phyloP scores from a whole-genome alignment of 2,888 invertebrate species.

The Idaea dimidiata region DNA sequence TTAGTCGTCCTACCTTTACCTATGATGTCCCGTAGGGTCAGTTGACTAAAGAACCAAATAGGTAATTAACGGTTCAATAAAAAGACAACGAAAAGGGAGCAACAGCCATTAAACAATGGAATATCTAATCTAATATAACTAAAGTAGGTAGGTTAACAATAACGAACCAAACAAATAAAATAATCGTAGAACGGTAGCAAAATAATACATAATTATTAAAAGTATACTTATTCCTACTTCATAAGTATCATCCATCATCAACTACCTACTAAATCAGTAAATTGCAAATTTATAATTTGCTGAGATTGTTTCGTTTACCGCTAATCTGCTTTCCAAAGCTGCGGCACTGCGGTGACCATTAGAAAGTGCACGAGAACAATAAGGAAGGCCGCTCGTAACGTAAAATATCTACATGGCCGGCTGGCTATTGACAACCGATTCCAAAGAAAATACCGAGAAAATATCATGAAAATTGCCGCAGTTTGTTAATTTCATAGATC shows the following conservation, averaged over 20 bases:
- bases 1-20: too few species aligned
- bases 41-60: too few species aligned
- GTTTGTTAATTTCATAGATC: neutral
- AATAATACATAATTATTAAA: too few species aligned
- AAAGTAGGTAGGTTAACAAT: too few species aligned
- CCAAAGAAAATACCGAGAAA: conserved; percentile 17
- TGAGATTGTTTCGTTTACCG: conserved; percentile 11
- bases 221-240: too few species aligned
- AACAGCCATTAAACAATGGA: too few species aligned
- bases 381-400: conserved; percentile 18
- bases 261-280: neutral
- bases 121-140: too few species aligned
- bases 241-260: neutral
- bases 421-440: conserved; percentile 20
- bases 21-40: too few species aligned
- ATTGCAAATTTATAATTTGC: conserved; percentile 10
- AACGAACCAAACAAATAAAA: too few species aligned
- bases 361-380: conserved; percentile 19
- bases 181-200: too few species aligned
- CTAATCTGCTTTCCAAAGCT: conserved; percentile 8
- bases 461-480: conserved; percentile 11
- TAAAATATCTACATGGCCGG: conserved; percentile 24
- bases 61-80: too few species aligned
- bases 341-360: conserved; percentile 9
- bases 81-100: too few species aligned